These are phyloP conservation scores for Mesaphorura yosii DNA, from an alignment of 1,140 invertebrate genomes.

Conservation along the genomic window DNA sequence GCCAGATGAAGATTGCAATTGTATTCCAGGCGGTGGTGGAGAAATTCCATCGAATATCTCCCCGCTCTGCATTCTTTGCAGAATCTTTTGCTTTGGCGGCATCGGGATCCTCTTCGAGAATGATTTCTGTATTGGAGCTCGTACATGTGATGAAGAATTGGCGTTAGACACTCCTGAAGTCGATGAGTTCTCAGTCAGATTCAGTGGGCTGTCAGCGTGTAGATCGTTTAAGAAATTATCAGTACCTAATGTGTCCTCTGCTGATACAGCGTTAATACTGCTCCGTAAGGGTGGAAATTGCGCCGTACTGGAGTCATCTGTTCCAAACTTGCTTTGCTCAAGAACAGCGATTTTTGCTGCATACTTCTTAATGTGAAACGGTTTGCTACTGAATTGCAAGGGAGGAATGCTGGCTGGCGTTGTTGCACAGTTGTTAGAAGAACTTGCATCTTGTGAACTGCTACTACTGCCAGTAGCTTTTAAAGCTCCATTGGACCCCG, in stretches of 20 bases:
- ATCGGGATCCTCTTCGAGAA: conserved; percentile 28
- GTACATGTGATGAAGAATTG: too few relatives aligned
- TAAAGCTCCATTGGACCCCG: too few relatives aligned
- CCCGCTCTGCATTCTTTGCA: conserved; percentile 29
- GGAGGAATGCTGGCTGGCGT: too few relatives aligned
- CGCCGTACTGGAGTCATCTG: too few relatives aligned
- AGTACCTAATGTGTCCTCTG: too few relatives aligned
- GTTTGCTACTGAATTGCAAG: conserved; percentile 1
- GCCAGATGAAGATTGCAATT: background rate
- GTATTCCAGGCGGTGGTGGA: conserved; percentile 8
- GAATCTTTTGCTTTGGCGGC: conserved; percentile 30
- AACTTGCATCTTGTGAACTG: too few relatives aligned
- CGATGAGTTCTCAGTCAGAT: conserved; percentile 15
- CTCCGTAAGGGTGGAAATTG: too few relatives aligned
- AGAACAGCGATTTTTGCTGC: conserved; percentile 27
- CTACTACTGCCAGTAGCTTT: too few relatives aligned
- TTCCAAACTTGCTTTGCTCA: too few relatives aligned
- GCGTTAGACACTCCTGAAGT: background rate
- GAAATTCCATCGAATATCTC: conserved; percentile 15
- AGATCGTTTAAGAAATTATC: too few relatives aligned
- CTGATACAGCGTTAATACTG: conserved; percentile 3
- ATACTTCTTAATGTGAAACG: conserved; percentile 27
- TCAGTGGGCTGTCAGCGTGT: conserved; percentile 28
- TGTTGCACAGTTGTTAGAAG: too few relatives aligned
- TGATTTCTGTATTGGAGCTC: background rate